Conservation (phyloP, 1,140 invertebrate genomes). For the Trichonephila clavata region DNA sequence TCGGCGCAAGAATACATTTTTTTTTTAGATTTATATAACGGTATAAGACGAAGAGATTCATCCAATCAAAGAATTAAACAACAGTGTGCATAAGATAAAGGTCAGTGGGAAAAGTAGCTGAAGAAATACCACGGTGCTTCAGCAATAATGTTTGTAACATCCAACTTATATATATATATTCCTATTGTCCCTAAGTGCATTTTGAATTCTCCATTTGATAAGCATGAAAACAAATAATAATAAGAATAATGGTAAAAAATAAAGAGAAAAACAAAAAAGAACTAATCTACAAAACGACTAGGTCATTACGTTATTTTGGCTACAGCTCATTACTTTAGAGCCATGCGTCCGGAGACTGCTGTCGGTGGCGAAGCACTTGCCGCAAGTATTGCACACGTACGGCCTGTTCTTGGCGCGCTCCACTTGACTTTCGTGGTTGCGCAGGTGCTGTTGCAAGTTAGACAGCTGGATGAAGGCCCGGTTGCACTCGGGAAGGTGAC, state of each 20-base stretch:
- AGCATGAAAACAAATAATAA: background rate
- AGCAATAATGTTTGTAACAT: too few species aligned
- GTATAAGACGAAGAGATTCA: too few species aligned
- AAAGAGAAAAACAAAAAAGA: background rate
- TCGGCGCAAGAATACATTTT: too few species aligned
- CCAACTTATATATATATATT: too few species aligned
- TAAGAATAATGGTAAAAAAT: background rate
- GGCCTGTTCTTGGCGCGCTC: constrained; percentile 77
- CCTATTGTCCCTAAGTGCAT: too few species aligned
- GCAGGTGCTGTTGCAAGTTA: constrained; percentile 97
- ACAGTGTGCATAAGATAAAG: too few species aligned
- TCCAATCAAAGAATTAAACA: too few species aligned
- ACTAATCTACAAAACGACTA: constrained; percentile 24
- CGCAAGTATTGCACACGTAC: constrained; percentile 88
- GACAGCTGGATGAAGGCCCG: constrained; percentile 98
- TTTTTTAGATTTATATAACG: too few species aligned
- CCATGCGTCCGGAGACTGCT: constrained; percentile 96
- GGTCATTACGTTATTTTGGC: constrained; percentile 73
- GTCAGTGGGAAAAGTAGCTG: too few species aligned
- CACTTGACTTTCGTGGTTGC: constrained; percentile 90
- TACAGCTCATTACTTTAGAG: constrained; percentile 85
- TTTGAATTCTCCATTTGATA: too few species aligned
- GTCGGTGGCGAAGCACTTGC: constrained; percentile 97
- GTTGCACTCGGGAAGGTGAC: constrained; percentile 96
- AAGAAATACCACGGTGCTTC: too few species aligned